Conservation (phyloP, 2,797 vertebrate species). For the Botia kubotai region DNA sequence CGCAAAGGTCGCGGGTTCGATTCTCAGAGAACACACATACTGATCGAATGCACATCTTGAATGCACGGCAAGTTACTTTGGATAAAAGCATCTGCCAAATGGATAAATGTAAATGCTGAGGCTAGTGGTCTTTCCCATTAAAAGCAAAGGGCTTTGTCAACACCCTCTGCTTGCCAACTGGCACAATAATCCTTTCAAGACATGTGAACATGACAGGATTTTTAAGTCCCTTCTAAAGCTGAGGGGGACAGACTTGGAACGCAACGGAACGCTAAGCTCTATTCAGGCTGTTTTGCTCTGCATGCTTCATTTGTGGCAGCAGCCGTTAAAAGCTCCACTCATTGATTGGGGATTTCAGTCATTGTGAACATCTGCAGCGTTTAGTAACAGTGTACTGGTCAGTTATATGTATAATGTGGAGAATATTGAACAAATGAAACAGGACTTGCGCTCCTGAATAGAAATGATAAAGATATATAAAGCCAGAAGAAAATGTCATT, state of each 20-base stretch:
- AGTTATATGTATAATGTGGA: neutral
- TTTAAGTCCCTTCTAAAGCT: conserved; percentile 54
- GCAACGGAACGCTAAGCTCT: conserved; percentile 54
- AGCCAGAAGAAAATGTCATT: neutral
- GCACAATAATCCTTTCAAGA: conserved; percentile 52
- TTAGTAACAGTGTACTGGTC: neutral
- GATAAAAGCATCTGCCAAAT: too few species aligned
- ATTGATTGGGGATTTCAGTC: neutral
- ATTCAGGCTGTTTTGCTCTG: conserved; percentile 35
- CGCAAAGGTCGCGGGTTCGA: too few species aligned
- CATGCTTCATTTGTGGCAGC: conserved; percentile 44
- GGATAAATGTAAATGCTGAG: neutral
- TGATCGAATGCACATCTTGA: too few species aligned
- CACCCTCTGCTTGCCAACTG: conserved; percentile 53
- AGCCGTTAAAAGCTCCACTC: conserved; percentile 35
- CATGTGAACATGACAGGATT: conserved; percentile 59
- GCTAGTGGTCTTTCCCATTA: conserved; percentile 52
- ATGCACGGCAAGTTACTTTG: too few species aligned
- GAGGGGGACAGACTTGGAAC: conserved; percentile 31
- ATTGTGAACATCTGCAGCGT: conserved; percentile 1
- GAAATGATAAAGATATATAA: neutral
- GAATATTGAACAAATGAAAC: neutral
- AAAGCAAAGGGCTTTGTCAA: conserved; percentile 51
- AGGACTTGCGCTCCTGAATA: neutral
- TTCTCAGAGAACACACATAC: too few species aligned